Base-by-base conservation (phyloP, 2,888 invertebrate genomes). In the Tiliacea citrago region DNA sequence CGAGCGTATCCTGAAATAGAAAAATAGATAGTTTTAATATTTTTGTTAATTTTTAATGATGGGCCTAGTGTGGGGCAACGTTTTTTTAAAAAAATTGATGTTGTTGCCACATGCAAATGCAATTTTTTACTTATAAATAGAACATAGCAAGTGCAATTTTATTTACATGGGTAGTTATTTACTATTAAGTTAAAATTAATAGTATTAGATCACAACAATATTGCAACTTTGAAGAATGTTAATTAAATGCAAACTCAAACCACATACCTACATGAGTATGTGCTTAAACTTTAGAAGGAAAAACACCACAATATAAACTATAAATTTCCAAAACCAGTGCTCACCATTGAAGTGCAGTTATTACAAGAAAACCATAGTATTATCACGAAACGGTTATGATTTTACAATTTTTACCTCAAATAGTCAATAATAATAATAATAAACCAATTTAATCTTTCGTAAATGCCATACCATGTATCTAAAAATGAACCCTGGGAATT, bases 1-100 rank as follows among this genome's bases (percentile, higher is more conserved):
- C 95, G 92, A 96, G 94, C 91, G 93, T 93, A 93, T 93, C 95
- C 96, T 96, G 95, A 88, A 95, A 96, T 90, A 82, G 86, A 91
- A 93, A 86, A 86, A 86, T 78, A 78, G 53, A 82, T 78, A 78
- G 61, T 86, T 45, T 84, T 86, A 87, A 86, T 80, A 85, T 84
- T 81, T 77, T 73, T 71, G 61, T 51, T 57, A 65, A 21, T 29
- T 65, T 69, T 82, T 77, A 70, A 71, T 63, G 66, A n/a, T n/a
- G n/a, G n/a, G n/a, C n/a, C n/a, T n/a, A n/a, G n/a, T n/a, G n/a
- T n/a, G n/a, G n/a, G n/a, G n/a, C n/a, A n/a, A n/a, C n/a, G n/a
- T n/a, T n/a, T n/a, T n/a, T n/a, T n/a, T n/a, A n/a, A n/a, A n/a
- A n/a, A n/a, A n/a, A 29, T 39, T 53, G 12, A 66, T 60, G 68